Evolutionary conservation across 1,140 invertebrate genomes (phyloP), one percentile per base, ranked within the genome.

Genomic region (Zaprionus ornatus): DNA sequence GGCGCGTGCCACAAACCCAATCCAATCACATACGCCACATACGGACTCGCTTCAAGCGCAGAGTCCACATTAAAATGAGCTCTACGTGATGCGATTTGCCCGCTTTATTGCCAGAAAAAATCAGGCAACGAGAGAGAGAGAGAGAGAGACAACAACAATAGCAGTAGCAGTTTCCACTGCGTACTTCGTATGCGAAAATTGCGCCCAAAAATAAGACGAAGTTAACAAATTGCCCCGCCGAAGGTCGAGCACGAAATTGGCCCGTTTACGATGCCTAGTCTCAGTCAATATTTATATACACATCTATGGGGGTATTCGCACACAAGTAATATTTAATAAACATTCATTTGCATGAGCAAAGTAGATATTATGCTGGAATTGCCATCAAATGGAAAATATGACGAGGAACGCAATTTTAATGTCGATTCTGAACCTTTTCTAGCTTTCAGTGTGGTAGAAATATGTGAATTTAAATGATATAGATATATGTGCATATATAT

Each of bases 31-130:
- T 45, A 45, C 40, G 40, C n/a, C 40, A 45, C 40, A 42, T 42
- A 42, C 40, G 15, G n/a, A 10, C 9, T 32, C 37, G 15, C 37
- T 15, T 40, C 17, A 50, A 50, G 45, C 40, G 40, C 59, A 56
- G 17, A 27, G 45, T 57, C 55, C 50, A 65, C 62, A 63, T 73
- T 63, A 57, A 73, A 63, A 67, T 40, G 64, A 55, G 52, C n/a
- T n/a, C 71, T 72, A 72, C 62, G 75, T 66, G 63, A 74, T 68
- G 63, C 54, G 71, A 74, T 77, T 77, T 74, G n/a, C 57, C 19
- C 45, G 10, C 17, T 74, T 69, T 69, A 74, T 61, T 54, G 50
- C 37, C 71, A 35, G 45, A 17, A 15, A 32, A 23, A 48, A 62
- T n/a, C n/a, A n/a, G n/a, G n/a, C n/a, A n/a, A n/a, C n/a, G n/a